These are phyloP conservation scores for Plodia interpunctella DNA, from an alignment of 1,140 invertebrate genomes.

Conservation along the genomic window DNA sequence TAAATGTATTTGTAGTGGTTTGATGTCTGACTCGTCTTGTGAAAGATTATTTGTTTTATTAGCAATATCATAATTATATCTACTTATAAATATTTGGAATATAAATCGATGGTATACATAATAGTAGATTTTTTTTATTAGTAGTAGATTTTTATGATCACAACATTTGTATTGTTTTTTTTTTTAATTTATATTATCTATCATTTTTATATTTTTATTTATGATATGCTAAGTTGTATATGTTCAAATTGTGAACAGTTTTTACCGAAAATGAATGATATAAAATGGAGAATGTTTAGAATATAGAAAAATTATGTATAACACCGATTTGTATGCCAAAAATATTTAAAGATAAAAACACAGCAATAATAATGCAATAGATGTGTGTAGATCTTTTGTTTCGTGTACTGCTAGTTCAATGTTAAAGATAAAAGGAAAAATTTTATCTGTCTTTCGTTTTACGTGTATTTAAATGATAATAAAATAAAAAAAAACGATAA, in stretches of 20 bases:
- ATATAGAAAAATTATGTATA: no score
- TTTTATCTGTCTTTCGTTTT: slow-evolving; percentile 9
- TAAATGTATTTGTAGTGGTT: slow-evolving; percentile 13
- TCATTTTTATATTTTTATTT: no score
- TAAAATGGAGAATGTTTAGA: no score
- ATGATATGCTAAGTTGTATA: no score
- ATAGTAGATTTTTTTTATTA: no score
- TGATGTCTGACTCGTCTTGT: slow-evolving; percentile 15
- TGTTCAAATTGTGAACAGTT: no score
- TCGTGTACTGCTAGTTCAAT: slow-evolving; percentile 52
- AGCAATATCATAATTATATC: slow-evolving; percentile 19
- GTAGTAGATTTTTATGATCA: no score
- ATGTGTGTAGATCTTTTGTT: slow-evolving; percentile 46
- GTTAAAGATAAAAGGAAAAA: slow-evolving; percentile 17
- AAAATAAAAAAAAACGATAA: slow-evolving; percentile 16
- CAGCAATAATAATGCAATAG: slow-evolving; percentile 70
- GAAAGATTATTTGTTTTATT: slow-evolving; percentile 10
- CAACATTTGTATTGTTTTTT: no score
- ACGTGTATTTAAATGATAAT: background rate
- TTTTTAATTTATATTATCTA: no score
- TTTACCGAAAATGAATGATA: no score
- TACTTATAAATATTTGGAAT: slow-evolving; percentile 14
- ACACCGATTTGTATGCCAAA: slow-evolving; percentile 42
- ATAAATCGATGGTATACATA: slow-evolving; percentile 8
- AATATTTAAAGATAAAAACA: slow-evolving; percentile 34